These are phyloP conservation scores for Epicauta chinensis DNA, from an alignment of 1,140 invertebrate genomes.

Conservation along the genomic window DNA sequence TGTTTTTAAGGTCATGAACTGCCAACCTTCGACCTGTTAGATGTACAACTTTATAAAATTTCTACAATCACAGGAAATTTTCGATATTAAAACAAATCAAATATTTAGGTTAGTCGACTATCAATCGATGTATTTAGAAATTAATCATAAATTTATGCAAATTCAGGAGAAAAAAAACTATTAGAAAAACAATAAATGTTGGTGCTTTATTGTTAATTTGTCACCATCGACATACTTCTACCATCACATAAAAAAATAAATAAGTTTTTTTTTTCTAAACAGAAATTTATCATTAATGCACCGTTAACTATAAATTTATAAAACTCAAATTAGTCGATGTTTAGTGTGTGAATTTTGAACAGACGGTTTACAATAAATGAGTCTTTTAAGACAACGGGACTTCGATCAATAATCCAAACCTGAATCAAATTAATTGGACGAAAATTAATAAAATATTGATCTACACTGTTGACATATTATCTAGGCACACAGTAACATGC, in stretches of 20 bases:
- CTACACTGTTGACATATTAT: too few relatives aligned
- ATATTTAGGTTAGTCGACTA: not conserved
- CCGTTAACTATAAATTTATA: conserved; percentile 14
- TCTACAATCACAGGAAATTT: conserved; percentile 24
- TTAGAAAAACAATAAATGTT: not conserved
- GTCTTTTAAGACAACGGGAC: too few relatives aligned
- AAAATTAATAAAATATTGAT: too few relatives aligned
- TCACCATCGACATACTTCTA: not conserved
- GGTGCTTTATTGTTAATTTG: not conserved
- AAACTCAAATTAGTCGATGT: conserved; percentile 9
- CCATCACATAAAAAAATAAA: not conserved
- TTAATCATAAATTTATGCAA: not conserved
- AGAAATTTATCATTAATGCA: conserved; percentile 11
- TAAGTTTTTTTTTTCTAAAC: not conserved
- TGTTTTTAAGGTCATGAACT: conserved; percentile 25
- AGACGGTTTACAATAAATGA: conserved; percentile 5
- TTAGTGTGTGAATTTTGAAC: conserved; percentile 13
- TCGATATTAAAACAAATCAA: not conserved
- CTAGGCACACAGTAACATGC: too few relatives aligned
- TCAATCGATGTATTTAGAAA: not conserved
- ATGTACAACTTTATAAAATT: conserved; percentile 19
- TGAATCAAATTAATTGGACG: too few relatives aligned
- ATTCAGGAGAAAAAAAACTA: not conserved
- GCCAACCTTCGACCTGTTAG: conserved; percentile 23
- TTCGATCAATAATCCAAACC: too few relatives aligned